phyloP scores from a whole-genome alignment of 1,140 invertebrate genomes.

The Branchinecta lynchi region DNA sequence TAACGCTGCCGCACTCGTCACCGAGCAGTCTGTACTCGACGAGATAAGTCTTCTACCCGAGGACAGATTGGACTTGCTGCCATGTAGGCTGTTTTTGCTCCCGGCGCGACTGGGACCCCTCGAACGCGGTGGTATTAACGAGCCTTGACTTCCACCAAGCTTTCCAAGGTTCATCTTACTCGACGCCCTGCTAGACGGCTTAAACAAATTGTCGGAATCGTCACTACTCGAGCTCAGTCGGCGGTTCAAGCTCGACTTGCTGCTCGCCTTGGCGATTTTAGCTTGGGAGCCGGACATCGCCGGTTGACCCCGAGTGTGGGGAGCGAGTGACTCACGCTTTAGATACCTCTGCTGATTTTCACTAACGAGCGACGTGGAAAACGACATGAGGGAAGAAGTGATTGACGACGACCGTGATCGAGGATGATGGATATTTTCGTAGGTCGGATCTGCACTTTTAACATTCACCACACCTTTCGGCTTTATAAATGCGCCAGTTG shows the following conservation, averaged over 20 bases:
- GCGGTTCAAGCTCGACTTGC: background rate
- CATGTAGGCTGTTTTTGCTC: background rate
- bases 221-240: background rate
- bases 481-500: too few relatives aligned
- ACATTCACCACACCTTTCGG: too few relatives aligned
- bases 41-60: background rate
- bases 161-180: background rate
- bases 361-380: background rate
- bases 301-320: slow-evolving; percentile 1
- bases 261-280: background rate
- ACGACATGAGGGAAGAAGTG: background rate
- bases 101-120: background rate
- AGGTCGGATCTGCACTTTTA: too few relatives aligned
- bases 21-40: background rate
- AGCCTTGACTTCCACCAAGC: background rate
- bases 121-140: background rate
- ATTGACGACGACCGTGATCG: background rate
- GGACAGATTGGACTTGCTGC: background rate
- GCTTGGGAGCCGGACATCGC: background rate
- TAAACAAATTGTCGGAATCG: background rate
- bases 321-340: background rate
- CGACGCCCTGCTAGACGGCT: background rate
- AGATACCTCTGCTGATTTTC: background rate
- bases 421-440: too few relatives aligned
- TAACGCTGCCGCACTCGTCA: background rate